Base-by-base conservation (phyloP, 2,797 vertebrate genomes). In the Yasuhikotakia modesta region DNA sequence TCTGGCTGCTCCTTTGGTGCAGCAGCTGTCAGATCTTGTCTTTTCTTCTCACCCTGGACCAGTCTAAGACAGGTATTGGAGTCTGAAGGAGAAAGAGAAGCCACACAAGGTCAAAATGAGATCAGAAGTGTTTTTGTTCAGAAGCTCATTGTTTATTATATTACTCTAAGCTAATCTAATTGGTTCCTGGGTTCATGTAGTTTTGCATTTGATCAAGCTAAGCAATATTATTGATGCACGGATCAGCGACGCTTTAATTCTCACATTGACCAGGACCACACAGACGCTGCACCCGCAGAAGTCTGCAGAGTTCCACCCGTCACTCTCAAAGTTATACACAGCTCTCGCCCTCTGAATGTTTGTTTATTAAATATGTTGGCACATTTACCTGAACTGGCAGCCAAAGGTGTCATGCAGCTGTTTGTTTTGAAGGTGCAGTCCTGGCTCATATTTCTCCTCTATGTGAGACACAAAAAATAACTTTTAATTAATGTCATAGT, bases 1-100 rank as follows among this genome's bases (percentile, higher is more conserved):
- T 84, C 79, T 76, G 75, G 73, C 71, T 63, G 70, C 73, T 83
- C 81, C 79, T 67, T 68, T 66, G 45, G 73, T 70, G 77, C 73
- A 75, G 53, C 27, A 32, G 46, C 58, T 85, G 84, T 85, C 84
- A 83, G 68, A 70, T 81, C 74, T 85, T 5, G 21, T 84, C 50
- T 83, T 39, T 73, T 82, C 76, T 66, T 57, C 43, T 67, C 73
- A 75, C 53, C 50, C 48, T 52, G 69, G 55, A 61, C 27, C 32
- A 53, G 81, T 70, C 64, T 45, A 46, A 35, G 57, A 70, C 19
- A 57, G 57, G 24, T 21, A 61, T 21, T 12, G 22, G 60, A 65
- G 53, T 73, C 70, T 79, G 71, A 80, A 79, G 66, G 66, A 67
- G 71, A 74, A 85, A 73, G 65, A 53, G 45, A 19, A 79, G 63